Conservation (phyloP, 1,140 invertebrate genomes). For the Trichomalopsis sarcophagae region DNA sequence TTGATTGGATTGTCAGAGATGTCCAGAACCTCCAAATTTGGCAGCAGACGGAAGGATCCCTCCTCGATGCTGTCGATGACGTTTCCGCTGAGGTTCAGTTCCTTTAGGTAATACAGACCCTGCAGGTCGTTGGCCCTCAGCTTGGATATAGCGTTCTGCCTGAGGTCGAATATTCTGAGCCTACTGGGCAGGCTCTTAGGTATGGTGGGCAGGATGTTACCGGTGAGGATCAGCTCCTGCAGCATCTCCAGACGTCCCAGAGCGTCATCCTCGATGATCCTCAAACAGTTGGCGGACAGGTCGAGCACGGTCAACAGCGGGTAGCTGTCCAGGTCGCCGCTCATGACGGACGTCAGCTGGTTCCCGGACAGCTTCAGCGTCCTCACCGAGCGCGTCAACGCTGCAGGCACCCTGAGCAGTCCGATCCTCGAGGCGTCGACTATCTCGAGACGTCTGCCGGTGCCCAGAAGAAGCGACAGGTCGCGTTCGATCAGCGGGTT, state of each 20-base stretch:
- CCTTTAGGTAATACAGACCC: slow-evolving; percentile 81
- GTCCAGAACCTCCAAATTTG: slow-evolving; percentile 81
- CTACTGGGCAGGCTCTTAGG: slow-evolving; percentile 81
- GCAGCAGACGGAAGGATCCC: slow-evolving; percentile 80
- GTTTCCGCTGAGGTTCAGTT: slow-evolving; percentile 82
- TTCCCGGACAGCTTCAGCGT: slow-evolving; percentile 88
- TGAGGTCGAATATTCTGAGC: slow-evolving; percentile 79
- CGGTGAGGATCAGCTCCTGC: slow-evolving; percentile 85
- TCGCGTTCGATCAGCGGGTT: slow-evolving; percentile 81
- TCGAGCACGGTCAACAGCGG: slow-evolving; percentile 88
- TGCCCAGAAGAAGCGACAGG: slow-evolving; percentile 80
- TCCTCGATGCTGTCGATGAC: slow-evolving; percentile 80
- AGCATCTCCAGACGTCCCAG: slow-evolving; percentile 88
- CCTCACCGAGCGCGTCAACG: slow-evolving; percentile 88
- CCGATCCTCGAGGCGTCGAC: slow-evolving; percentile 89
- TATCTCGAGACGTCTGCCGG: slow-evolving; percentile 83
- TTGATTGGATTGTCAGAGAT: slow-evolving; percentile 86
- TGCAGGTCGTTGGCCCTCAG: slow-evolving; percentile 82
- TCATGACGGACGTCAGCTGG: slow-evolving; percentile 81
- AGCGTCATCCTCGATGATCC: slow-evolving; percentile 89
- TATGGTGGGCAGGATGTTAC: slow-evolving; percentile 81
- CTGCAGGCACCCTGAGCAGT: slow-evolving; percentile 86
- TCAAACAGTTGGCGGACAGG: slow-evolving; percentile 86
- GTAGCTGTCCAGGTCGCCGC: slow-evolving; percentile 93
- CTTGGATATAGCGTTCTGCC: slow-evolving; percentile 80